These are phyloP conservation scores for Lomographa bimaculata DNA, from an alignment of 2,888 invertebrate species.

Conservation along the genomic window DNA sequence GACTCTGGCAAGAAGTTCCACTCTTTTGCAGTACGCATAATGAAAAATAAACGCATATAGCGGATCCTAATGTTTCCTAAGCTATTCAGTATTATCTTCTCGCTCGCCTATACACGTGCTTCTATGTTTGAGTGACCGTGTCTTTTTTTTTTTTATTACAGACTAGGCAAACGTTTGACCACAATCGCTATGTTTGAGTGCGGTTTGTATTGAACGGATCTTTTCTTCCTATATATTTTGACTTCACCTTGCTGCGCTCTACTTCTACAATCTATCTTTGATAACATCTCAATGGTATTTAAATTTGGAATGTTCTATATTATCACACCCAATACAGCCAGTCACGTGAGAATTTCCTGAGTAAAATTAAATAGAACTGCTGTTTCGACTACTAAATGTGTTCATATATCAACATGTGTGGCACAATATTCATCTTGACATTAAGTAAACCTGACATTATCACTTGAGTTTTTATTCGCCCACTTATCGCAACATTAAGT, in stretches of 20 bases:
- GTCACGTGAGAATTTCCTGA: slow-evolving; percentile 20
- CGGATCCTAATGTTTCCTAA: too few relatives aligned
- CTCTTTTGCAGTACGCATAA: too few relatives aligned
- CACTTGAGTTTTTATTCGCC: slow-evolving; percentile 23
- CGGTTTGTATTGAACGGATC: too few relatives aligned
- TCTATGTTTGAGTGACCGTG: too few relatives aligned
- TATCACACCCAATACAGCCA: slow-evolving; percentile 12
- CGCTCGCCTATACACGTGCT: too few relatives aligned
- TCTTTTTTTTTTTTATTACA: too few relatives aligned
- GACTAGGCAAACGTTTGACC: too few relatives aligned
- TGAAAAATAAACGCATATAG: too few relatives aligned
- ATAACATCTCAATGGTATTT: slow-evolving; percentile 13
- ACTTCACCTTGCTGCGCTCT: slow-evolving; percentile 26
- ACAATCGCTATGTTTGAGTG: too few relatives aligned
- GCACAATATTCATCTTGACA: slow-evolving; percentile 19
- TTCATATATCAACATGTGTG: slow-evolving; percentile 15
- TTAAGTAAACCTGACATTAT: slow-evolving; percentile 32
- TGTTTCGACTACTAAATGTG: not conserved
- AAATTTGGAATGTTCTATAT: slow-evolving; percentile 18
- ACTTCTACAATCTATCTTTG: slow-evolving; percentile 18
- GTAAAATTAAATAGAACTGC: slow-evolving; percentile 11
- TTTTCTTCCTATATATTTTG: too few relatives aligned
- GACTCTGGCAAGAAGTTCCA: too few relatives aligned
- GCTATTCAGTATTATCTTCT: too few relatives aligned
- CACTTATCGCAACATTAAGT: slow-evolving; percentile 47